These are phyloP conservation scores for Chironomus tentans DNA, from an alignment of 2,888 invertebrate species.

Conservation along the genomic window DNA sequence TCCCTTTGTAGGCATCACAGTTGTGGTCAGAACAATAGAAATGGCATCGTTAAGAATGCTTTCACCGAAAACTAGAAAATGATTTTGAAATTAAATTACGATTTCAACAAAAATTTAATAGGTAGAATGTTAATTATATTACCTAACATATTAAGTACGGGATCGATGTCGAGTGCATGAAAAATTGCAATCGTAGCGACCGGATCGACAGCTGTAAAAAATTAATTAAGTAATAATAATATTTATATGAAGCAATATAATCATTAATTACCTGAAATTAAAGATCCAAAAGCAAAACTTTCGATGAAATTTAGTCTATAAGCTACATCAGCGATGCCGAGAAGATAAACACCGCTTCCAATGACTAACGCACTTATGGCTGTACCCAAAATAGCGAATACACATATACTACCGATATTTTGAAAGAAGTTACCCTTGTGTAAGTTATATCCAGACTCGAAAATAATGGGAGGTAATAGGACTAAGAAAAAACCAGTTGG, in stretches of 20 bases:
- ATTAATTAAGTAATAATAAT: too few relatives aligned
- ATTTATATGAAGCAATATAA: background rate
- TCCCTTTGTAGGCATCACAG: conserved; percentile 63
- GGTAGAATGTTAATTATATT: too few relatives aligned
- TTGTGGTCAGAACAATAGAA: conserved; percentile 92
- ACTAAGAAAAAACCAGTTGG: conserved; percentile 97
- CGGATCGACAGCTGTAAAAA: conserved; percentile 77
- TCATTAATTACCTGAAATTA: conserved; percentile 57
- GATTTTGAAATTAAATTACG: too few relatives aligned
- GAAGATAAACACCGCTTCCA: conserved; percentile 88
- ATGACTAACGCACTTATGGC: conserved; percentile 94
- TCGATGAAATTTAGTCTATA: conserved; percentile 90
- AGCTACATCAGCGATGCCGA: conserved; percentile 85
- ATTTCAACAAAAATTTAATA: too few relatives aligned
- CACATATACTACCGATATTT: conserved; percentile 96
- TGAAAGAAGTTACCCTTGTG: conserved; percentile 96
- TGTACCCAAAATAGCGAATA: conserved; percentile 96
- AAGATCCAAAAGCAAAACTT: conserved; percentile 96
- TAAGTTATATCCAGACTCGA: conserved; percentile 97
- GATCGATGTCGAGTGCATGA: conserved; percentile 94
- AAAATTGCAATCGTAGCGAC: conserved; percentile 99
- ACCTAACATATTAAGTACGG: conserved; percentile 89
- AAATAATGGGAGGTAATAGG: conserved; percentile 94
- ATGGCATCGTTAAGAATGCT: conserved; percentile 85
- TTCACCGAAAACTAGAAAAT: conserved; percentile 63